Conservation (phyloP, 1,140 invertebrate genomes). For the Drosophila miranda region DNA sequence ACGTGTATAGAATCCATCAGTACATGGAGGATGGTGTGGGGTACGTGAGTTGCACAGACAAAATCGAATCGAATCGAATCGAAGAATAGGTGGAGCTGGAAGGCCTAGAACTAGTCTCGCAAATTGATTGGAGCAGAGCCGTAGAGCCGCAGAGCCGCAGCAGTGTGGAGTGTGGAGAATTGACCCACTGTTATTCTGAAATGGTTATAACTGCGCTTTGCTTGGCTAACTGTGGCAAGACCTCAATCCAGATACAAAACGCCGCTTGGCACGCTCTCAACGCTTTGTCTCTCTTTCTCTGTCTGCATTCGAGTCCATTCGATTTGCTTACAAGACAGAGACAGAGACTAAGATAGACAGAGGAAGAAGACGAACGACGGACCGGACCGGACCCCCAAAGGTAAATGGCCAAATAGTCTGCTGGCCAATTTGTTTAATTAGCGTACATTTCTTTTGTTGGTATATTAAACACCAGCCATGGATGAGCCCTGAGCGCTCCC, state of each 20-base stretch:
- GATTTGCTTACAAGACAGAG: constrained; percentile 17
- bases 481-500: constrained; percentile 14
- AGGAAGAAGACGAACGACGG: neutral
- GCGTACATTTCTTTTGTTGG: constrained; percentile 28
- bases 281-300: constrained; percentile 7
- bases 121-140: constrained; percentile 52
- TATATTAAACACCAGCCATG: constrained; percentile 15
- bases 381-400: neutral
- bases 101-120: constrained; percentile 52
- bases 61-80: constrained; percentile 12
- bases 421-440: constrained; percentile 71
- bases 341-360: neutral
- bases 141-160: constrained; percentile 1
- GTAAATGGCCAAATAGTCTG: constrained; percentile 10
- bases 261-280: constrained; percentile 50
- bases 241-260: constrained; percentile 72
- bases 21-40: constrained; percentile 10
- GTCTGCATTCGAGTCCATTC: constrained; percentile 29
- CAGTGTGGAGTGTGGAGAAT: constrained; percentile 47
- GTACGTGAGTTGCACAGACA: constrained; percentile 52
- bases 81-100: constrained; percentile 6
- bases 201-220: constrained; percentile 63
- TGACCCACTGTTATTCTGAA: constrained; percentile 62
- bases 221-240: constrained; percentile 66
- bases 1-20: constrained; percentile 14